Evolutionary conservation across 2,888 invertebrate species (phyloP).

Genomic region (Druceiella hillmani): DNA sequence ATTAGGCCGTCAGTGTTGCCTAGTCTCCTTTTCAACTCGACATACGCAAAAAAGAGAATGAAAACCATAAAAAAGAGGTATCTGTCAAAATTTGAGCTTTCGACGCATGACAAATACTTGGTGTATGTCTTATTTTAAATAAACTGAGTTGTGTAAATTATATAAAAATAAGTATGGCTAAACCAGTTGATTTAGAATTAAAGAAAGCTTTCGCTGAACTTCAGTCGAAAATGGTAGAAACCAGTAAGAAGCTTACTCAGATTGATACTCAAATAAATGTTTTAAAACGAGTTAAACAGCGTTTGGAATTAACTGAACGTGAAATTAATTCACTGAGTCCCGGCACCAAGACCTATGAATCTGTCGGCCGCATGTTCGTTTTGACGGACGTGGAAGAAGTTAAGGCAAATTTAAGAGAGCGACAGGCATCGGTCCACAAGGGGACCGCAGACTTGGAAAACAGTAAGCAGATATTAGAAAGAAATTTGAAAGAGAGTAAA

Average conservation of each 20-base stretch:
- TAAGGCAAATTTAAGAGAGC: conserved; percentile 56
- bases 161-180: conserved; percentile 52
- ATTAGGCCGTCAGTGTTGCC: no score
- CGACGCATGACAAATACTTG: no score
- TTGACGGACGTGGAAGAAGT: conserved; percentile 61
- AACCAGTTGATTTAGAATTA: conserved; percentile 53
- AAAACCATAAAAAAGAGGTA: no score
- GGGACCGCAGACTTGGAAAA: conserved; percentile 68
- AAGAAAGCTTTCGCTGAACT: conserved; percentile 75
- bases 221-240: conserved; percentile 76
- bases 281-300: conserved; percentile 60
- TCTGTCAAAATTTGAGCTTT: no score
- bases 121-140: no score
- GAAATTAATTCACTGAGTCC: conserved; percentile 56
- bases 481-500: conserved; percentile 77
- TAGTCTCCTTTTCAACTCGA: no score
- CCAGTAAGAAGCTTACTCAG: conserved; percentile 71
- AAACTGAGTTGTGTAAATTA: no score
- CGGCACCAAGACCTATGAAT: conserved; percentile 69
- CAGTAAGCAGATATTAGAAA: conserved; percentile 75
- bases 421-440: conserved; percentile 51
- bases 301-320: conserved; percentile 65
- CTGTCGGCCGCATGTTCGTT: conserved; percentile 81
- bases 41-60: no score
- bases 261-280: conserved; percentile 73